Percentiles rank a stretch among this genome's conserved stretches.
Conservation (phyloP, 2,797 vertebrate genomes). For the Triplophysa bombifrons region DNA sequence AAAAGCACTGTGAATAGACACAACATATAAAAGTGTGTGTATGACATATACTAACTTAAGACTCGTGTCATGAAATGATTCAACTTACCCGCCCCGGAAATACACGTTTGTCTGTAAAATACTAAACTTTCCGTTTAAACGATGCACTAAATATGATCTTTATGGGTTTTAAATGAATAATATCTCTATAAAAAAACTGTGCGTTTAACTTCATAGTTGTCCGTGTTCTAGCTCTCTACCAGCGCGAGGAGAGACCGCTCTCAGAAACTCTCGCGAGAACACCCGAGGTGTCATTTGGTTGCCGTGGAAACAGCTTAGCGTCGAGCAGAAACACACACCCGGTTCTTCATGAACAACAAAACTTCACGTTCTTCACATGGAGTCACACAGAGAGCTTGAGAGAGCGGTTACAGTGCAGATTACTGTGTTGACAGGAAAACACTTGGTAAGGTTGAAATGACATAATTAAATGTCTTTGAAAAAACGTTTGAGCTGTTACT, state of each 20-base stretch:
- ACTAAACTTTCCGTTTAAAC: background rate
- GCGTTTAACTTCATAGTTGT: background rate
- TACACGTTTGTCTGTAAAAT: background rate
- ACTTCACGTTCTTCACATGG: conserved; percentile 44
- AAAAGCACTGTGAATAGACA: no score
- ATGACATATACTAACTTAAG: background rate
- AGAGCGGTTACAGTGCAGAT: conserved; percentile 50
- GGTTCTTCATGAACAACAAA: no score
- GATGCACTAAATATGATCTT: background rate
- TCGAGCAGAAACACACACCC: background rate
- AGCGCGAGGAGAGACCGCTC: background rate
- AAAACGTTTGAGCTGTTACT: no score
- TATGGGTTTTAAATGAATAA: background rate
- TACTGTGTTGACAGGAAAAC: conserved; percentile 48
- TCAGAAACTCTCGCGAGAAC: conserved; percentile 33
- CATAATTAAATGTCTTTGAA: background rate
- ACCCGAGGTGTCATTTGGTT: background rate
- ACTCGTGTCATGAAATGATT: background rate
- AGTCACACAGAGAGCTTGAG: conserved; percentile 10
- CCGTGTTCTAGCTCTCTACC: background rate
- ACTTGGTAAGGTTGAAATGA: conserved; percentile 54
- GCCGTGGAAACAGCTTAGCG: background rate
- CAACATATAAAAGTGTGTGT: no score
- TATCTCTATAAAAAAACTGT: background rate
- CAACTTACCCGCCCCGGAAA: background rate